These are phyloP conservation scores for Clivina fossor DNA, from an alignment of 2,888 invertebrate genomes.

Conservation along the genomic window DNA sequence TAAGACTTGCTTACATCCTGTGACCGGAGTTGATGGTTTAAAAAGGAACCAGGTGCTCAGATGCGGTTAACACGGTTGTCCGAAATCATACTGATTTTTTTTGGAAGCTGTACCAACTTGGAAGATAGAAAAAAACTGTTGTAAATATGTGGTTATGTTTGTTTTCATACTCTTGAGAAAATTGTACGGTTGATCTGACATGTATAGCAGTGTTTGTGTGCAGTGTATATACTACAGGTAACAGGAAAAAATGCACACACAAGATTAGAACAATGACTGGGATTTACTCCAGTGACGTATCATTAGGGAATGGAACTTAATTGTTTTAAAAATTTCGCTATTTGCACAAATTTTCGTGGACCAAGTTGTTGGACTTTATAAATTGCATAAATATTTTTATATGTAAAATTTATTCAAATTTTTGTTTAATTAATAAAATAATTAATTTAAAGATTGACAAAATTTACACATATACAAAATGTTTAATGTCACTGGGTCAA, in stretches of 20 bases:
- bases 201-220: background rate
- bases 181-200: constrained; percentile 2
- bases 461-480: no score
- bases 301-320: background rate
- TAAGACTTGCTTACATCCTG: constrained; percentile 20
- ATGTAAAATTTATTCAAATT: no score
- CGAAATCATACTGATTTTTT: background rate
- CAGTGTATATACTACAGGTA: constrained; percentile 4
- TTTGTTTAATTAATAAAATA: no score
- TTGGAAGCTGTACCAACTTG: background rate
- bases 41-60: constrained; percentile 26
- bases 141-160: no score
- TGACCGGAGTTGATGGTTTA: constrained; percentile 5
- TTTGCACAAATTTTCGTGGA: no score
- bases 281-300: constrained; percentile 8
- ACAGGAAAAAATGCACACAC: constrained; percentile 18
- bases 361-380: no score
- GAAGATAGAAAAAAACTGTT: constrained; percentile 12
- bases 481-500: no score
- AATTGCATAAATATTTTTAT: no score
- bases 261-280: background rate
- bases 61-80: constrained; percentile 20
- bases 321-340: background rate
- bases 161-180: constrained; percentile 27
- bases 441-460: no score